Evolutionary conservation across 2,113 vertebrate species (phyloP).

Genomic region (Lophura nycthemera): DNA sequence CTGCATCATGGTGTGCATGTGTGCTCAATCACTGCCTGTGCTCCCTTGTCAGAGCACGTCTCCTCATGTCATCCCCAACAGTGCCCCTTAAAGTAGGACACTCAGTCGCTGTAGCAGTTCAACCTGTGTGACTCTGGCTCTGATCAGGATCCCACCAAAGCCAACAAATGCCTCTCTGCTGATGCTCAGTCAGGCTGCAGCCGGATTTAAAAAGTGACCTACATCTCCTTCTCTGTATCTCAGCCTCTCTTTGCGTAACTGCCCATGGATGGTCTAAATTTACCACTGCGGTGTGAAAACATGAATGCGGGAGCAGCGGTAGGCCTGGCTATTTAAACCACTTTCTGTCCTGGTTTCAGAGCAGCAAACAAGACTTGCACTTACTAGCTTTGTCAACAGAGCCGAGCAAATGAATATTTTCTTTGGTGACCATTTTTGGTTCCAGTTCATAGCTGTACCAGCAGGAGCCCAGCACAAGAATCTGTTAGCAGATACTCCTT

Average conservation of each 20-base stretch:
- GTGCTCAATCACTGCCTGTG: neutral
- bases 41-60: neutral
- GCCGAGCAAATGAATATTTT: neutral
- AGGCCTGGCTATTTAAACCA: neutral
- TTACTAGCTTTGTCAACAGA: neutral
- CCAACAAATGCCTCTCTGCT: neutral
- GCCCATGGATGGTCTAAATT: conserved; percentile 24
- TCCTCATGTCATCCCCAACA: neutral
- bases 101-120: neutral
- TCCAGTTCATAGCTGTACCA: neutral
- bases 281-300: neutral
- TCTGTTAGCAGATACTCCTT: neutral
- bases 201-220: neutral
- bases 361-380: neutral
- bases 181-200: neutral
- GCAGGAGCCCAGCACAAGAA: neutral
- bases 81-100: neutral
- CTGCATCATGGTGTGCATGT: neutral
- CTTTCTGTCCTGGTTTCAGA: conserved; percentile 16
- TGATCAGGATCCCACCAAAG: neutral
- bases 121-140: neutral
- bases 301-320: neutral
- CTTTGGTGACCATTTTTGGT: neutral
- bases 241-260: neutral
- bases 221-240: neutral